Conservation (phyloP, 1,140 invertebrate species). For the Hycleus phaleratus region DNA sequence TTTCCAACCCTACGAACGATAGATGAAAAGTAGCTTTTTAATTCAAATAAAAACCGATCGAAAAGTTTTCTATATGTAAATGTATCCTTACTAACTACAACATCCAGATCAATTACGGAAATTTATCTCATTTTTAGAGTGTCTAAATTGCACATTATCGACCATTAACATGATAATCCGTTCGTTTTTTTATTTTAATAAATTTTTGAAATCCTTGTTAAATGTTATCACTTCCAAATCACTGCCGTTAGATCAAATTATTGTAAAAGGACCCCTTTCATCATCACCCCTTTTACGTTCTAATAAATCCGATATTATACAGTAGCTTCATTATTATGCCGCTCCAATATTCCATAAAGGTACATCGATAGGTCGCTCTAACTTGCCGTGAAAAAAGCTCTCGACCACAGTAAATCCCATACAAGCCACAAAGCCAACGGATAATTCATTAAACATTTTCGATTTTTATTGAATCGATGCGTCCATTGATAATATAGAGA, state of each 20-base stretch:
- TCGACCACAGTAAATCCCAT: background rate
- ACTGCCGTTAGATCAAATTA: slow-evolving; percentile 4
- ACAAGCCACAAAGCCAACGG: slow-evolving; percentile 13
- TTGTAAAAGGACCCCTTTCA: slow-evolving; percentile 3
- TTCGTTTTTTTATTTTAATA: too few relatives aligned
- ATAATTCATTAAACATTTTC: slow-evolving; percentile 20
- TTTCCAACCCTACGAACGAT: background rate
- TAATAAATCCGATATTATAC: slow-evolving; percentile 11
- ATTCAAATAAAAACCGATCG: background rate
- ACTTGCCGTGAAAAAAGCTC: background rate
- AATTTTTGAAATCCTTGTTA: too few relatives aligned
- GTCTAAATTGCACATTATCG: too few relatives aligned
- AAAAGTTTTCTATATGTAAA: too few relatives aligned
- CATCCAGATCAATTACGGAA: too few relatives aligned
- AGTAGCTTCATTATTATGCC: slow-evolving; percentile 13
- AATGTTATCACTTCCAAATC: too few relatives aligned
- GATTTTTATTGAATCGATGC: too few relatives aligned
- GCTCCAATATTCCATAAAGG: slow-evolving; percentile 15
- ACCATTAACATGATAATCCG: too few relatives aligned
- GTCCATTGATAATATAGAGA: too few relatives aligned
- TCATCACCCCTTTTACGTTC: slow-evolving; percentile 5
- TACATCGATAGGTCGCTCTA: slow-evolving; percentile 5
- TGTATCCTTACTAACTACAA: too few relatives aligned
- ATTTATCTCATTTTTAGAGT: too few relatives aligned
- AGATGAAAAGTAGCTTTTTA: background rate